phyloP scores from a whole-genome alignment of 1,140 invertebrate genomes.

The Leptinotarsa texana region DNA sequence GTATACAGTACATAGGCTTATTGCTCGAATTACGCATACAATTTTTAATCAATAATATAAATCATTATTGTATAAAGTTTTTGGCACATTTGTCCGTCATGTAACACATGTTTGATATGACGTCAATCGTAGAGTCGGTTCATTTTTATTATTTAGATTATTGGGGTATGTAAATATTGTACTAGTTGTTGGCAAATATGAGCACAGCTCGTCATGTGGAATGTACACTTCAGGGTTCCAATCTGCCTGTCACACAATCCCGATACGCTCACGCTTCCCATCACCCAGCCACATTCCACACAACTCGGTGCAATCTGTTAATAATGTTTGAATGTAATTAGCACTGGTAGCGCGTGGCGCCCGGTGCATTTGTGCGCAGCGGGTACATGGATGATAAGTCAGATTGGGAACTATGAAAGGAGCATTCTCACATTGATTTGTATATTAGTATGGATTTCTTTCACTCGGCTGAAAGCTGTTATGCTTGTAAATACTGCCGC shows the following conservation, averaged over 20 bases:
- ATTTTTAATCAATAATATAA: slow-evolving; percentile 34
- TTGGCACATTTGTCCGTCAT: slow-evolving; percentile 34
- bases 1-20: slow-evolving; percentile 54
- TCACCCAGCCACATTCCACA: slow-evolving; percentile 49
- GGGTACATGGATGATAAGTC: slow-evolving; percentile 46
- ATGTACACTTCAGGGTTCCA: slow-evolving; percentile 67
- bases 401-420: slow-evolving; percentile 59
- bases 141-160: too few relatives aligned
- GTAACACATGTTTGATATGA: slow-evolving; percentile 27
- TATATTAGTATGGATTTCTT: slow-evolving; percentile 55
- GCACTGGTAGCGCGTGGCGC: slow-evolving; percentile 14
- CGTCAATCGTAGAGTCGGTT: background rate
- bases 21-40: slow-evolving; percentile 39
- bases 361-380: slow-evolving; percentile 30
- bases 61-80: slow-evolving; percentile 39
- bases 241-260: slow-evolving; percentile 59
- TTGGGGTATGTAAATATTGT: slow-evolving; percentile 40
- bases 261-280: slow-evolving; percentile 31
- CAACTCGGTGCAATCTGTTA: slow-evolving; percentile 26
- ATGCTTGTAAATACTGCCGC: slow-evolving; percentile 66
- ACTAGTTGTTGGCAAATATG: slow-evolving; percentile 30
- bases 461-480: slow-evolving; percentile 58
- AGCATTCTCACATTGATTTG: slow-evolving; percentile 68
- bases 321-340: background rate
- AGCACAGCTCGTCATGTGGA: slow-evolving; percentile 57